Base-by-base conservation (phyloP, 2,113 vertebrate species). In the Tiliqua scincoides region DNA sequence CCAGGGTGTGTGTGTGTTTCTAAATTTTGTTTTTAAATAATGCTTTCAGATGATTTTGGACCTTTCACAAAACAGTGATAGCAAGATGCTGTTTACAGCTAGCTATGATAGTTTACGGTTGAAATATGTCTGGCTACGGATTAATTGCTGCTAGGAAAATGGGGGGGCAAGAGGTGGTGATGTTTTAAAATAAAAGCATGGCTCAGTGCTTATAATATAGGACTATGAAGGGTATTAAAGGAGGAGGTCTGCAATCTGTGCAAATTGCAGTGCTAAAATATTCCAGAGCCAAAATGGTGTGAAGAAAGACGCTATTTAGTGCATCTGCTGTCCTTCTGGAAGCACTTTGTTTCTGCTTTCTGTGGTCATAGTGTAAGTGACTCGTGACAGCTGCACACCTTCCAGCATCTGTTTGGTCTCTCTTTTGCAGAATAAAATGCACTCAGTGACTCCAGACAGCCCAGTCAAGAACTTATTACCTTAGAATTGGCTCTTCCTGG, bases 311-410 rank as follows among this genome's bases (percentile, higher is more conserved):
- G 85, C 92, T 85, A 91, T 57, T 84, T 82, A 91, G 90, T 89
- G 91, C 93, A 93, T 92, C 92, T 93, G 92, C 91, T 32, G 0
- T 82, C 75, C 88, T 32, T 90, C 89, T 76, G 89, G 89, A 92
- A 93, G 79, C 89, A 30, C 89, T 95, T 92, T 88, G 84, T 88
- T 85, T 93, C 90, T 93, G 86, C 82, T 82, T 84, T 80, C 65
- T 78, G 89, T 91, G 90, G 91, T 82, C 2, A 0, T 0, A 76
- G 80, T 76, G 75, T 35, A 48, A 91, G 89, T 92, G 91, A 92
- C 92, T 88, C 84, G 91, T 93, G 84, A 91, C 94, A 90, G 89
- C 91, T 92, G 91, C 72, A 52, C 54, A 23, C 14, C 21, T 84
- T 91, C 62, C 32, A 73, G 11, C 71, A 73, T 12, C 12, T 73